Evolutionary conservation across 2,797 vertebrate species (phyloP).

Genomic region (Lindbergichthys nudifrons): DNA sequence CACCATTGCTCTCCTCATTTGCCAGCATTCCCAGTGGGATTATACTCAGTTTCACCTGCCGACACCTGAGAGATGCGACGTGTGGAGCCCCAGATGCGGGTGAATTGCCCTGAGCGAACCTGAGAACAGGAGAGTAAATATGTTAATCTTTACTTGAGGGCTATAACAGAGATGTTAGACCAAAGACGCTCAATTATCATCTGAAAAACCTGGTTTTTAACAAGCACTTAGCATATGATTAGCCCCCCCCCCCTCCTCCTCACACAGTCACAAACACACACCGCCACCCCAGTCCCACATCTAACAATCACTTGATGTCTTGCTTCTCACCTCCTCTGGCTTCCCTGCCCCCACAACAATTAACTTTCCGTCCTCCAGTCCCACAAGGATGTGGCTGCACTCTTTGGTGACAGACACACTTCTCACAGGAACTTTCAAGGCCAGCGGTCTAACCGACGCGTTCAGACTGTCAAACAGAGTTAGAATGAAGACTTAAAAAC

Average conservation of each 20-base stretch:
- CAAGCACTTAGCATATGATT: constrained; percentile 57
- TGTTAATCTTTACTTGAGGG: constrained; percentile 45
- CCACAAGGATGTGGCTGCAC: constrained; percentile 94
- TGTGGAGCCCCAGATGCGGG: constrained; percentile 91
- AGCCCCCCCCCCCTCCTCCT: background rate
- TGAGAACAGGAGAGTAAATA: constrained; percentile 63
- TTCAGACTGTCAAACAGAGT: constrained; percentile 82
- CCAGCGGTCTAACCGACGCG: constrained; percentile 81
- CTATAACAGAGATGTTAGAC: constrained; percentile 30
- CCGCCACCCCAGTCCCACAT: constrained; percentile 17
- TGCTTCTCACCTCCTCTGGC: constrained; percentile 90
- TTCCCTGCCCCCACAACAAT: constrained; percentile 96
- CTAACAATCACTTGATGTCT: constrained; percentile 35
- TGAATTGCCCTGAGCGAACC: constrained; percentile 91
- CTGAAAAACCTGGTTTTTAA: constrained; percentile 52
- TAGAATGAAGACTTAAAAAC: background rate
- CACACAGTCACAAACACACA: constrained; percentile 18
- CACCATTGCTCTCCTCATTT: constrained; percentile 67
- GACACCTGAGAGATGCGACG: constrained; percentile 94
- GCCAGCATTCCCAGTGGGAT: constrained; percentile 79
- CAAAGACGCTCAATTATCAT: constrained; percentile 57
- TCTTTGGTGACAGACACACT: constrained; percentile 95
- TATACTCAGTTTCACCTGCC: constrained; percentile 93
- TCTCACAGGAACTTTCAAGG: constrained; percentile 91
- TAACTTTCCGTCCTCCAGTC: constrained; percentile 94